Conservation (phyloP, 1,140 invertebrate species). For the Rhagoletis zephyria region DNA sequence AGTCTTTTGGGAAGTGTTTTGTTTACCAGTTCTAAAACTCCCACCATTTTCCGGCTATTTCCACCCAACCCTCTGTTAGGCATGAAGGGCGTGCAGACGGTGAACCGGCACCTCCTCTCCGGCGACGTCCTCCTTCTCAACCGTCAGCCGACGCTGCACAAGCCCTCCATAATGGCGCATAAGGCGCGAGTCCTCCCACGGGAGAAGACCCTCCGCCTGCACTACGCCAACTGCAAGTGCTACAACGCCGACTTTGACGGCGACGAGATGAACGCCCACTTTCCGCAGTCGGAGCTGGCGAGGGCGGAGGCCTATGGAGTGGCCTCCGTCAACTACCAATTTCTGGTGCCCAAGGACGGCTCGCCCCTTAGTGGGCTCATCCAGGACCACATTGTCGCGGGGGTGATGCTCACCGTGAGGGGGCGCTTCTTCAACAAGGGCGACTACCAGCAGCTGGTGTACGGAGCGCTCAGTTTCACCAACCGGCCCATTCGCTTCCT, state of each 20-base stretch:
- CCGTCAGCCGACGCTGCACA: constrained; percentile 97
- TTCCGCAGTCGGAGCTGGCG: constrained; percentile 94
- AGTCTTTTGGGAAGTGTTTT: too few relatives aligned
- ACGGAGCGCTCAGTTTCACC: too few relatives aligned
- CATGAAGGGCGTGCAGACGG: constrained; percentile 84
- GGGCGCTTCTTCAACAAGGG: constrained; percentile 88
- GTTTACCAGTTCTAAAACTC: too few relatives aligned
- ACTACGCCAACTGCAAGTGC: constrained; percentile 99
- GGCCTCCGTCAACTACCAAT: constrained; percentile 89
- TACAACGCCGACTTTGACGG: constrained; percentile 99
- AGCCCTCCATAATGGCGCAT: constrained; percentile 98
- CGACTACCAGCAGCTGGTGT: constrained; percentile 95
- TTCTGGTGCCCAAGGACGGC: constrained; percentile 97
- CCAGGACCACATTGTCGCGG: constrained; percentile 98
- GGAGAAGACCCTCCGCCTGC: constrained; percentile 95
- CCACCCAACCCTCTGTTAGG: constrained; percentile 92
- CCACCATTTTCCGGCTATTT: constrained; percentile 86
- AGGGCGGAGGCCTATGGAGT: constrained; percentile 90
- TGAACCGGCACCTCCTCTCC: constrained; percentile 93
- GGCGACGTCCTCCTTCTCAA: constrained; percentile 96
- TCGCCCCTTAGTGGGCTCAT: constrained; percentile 97
- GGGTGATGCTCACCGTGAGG: constrained; percentile 89
- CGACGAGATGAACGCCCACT: constrained; percentile 99
- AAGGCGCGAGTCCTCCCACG: constrained; percentile 91
- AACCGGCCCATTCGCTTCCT: constrained; percentile 86